Evolutionary conservation across 1,140 invertebrate species (phyloP), one percentile per base, ranked within the genome.

Genomic region (Belonocnema kinseyi): DNA sequence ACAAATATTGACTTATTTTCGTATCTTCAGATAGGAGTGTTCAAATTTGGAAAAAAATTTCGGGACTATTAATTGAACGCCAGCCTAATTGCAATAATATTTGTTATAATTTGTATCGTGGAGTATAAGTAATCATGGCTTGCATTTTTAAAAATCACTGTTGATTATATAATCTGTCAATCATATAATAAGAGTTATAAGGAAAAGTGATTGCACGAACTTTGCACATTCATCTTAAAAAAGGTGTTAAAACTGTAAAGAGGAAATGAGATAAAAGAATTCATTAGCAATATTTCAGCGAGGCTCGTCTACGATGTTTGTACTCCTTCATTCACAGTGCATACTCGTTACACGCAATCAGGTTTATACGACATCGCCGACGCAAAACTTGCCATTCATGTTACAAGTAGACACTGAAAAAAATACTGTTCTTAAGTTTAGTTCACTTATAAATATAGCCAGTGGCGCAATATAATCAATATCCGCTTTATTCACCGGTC

Each of bases 361-460:
- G 40, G 33, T 66, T 66, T 40, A 66, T 66, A 66, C 58, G 58
- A 33, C 61, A 66, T 40, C 61, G 61, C 61, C 61, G 61, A 66
- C 61, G 61, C 61, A 66, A 66, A 46, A 66, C 61, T 66, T 40
- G 61, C 61, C 61, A 66, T 66, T 66, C 61, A 66, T 66, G 61
- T 66, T 61, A 33, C 21, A 66, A 40, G 14, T n/a, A 2, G 26
- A 40, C 5, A 16, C 26, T 40, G 19, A 19, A 61, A 66, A 66
- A 61, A 66, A 66, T 10, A 46, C 40, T 33, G 10, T 2, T 66
- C 61, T 66, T 40, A 13, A 46, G 61, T 66, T 66, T 66, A 46
- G 26, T 66, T 66, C 61, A 66, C 40, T 66, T 66, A 66, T 16
- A 66, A 66, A 46, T 66, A 66, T 66, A 66, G 61, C 13, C 33